Percentiles rank a stretch among this genome's conserved stretches.
Conservation (phyloP, 2,797 vertebrate species). For the Hirundo rustica region DNA sequence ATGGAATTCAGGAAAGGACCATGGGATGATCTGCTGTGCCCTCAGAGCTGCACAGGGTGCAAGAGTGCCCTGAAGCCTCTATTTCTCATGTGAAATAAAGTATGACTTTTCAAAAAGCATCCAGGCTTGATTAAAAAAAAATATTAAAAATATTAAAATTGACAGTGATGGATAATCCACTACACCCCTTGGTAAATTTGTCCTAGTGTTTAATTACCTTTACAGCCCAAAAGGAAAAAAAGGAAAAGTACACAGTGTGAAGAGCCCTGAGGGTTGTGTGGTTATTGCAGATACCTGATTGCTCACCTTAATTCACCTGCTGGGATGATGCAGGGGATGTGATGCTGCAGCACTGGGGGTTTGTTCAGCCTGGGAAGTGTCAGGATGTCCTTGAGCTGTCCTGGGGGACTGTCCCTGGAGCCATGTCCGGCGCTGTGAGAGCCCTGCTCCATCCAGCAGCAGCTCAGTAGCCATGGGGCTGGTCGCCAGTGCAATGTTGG, state of each 20-base stretch:
- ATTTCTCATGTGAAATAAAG: background rate
- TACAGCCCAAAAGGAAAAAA: background rate
- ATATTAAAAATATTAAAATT: background rate
- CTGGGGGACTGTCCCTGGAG: background rate
- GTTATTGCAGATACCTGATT: background rate
- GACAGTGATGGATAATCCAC: slow-evolving; percentile 44
- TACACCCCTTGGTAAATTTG: slow-evolving; percentile 17
- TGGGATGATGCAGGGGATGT: background rate
- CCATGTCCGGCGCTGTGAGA: accelerated
- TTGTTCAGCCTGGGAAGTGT: accelerated
- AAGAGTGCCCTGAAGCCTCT: background rate
- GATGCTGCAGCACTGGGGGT: background rate
- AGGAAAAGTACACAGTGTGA: background rate
- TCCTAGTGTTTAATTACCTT: slow-evolving; percentile 52
- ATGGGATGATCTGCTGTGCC: background rate
- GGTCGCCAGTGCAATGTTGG: background rate
- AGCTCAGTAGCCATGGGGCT: background rate
- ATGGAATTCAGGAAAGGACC: background rate
- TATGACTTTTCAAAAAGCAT: background rate
- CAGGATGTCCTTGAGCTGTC: accelerated
- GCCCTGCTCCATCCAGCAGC: background rate
- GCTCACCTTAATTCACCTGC: accelerated
- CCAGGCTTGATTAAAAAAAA: background rate
- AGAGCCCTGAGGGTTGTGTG: background rate
- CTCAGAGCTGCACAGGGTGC: background rate